Evolutionary conservation across 1,140 invertebrate genomes (phyloP), one percentile per base, ranked within the genome.

Genomic region (Trichoplusia ni): DNA sequence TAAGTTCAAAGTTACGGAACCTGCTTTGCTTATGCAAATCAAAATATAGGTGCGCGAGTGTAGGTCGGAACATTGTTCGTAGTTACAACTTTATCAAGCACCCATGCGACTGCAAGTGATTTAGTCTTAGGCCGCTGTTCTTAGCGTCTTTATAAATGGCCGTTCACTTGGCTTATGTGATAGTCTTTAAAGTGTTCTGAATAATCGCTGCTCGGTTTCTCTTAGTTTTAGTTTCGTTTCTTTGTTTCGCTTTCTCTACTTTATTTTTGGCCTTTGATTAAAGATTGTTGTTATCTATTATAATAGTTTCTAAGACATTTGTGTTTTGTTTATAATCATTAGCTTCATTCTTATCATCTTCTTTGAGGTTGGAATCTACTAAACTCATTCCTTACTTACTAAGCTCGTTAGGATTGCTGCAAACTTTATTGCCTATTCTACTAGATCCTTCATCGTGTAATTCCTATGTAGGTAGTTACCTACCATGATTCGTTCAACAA

Each of bases 91-190:
- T 47, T 47, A 47, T 47, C 14, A 47, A 31, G 44, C 44, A 9
- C 44, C 44, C 31, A 18, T 47, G 44, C 18, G 44, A 47, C 23
- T 29, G 44, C 44, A 13, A 18, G 25, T 31, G 44, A 47, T 47
- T 47, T 47, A 47, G 44, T 47, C 44, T 47, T 47, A 47, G 25
- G 13, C 23, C 44, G 11, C 44, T 31, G 44, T 47, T 47, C 44
- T 47, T 47, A 47, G 25, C 5, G 44, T 1, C 25, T 47, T 47
- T 29, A 29, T 31, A 25, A 42, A 42, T 31, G 13, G 13, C 44
- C 25, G 3, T n/a, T n/a, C n/a, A n/a, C n/a, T n/a, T n/a, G 7
- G 13, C 21, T 16, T n/a, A n/a, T n/a, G n/a, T n/a, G n/a, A n/a
- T n/a, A n/a, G 14, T 13, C 25, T 13, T 29, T 27, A 29, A 47